Base-by-base conservation (phyloP, 2,888 invertebrate species). In the Helobdella robusta region DNA sequence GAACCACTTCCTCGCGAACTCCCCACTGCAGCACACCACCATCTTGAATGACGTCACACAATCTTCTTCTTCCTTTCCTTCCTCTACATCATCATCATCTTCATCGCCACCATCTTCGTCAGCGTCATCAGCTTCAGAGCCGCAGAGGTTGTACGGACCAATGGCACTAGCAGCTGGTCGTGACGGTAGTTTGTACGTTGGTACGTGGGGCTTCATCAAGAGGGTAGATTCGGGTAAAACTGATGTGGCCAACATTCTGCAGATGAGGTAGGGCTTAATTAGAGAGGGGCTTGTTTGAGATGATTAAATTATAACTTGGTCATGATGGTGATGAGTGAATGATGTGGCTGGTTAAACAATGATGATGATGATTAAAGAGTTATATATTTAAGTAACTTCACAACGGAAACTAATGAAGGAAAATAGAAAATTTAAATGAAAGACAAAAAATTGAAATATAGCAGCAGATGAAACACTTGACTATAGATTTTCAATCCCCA, bases 171-270 rank as follows among this genome's bases (percentile, higher is more conserved):
- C 95, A 1, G 89, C 91, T 25, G 93, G 92, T 28, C 89, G 93
- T 18, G 97, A 98, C 81, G 97, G 98, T 44, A 91, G 91, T 72
- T 84, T 98, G 58, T 97, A 94, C 79, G 91, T 97, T 15, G 95
- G 94, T 15, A 95, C 97, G 81, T 94, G 93, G 78, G 93, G 95
- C 83, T 84, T 92, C 65, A 76, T 79, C 58, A 66, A 77, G 20
- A 78, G 77, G 66, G 70, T 79, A 56, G 73, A 75, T 4, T 75
- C 77, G 0, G 73, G 74, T 48, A 65, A 76, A 28, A 74, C 75
- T 36, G 75, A 76, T 67, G 75, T 79, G 64, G 90, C 94, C 64
- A 86, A 94, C 67, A 78, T 79, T 36, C 71, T 79, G 18, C 72
- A 77, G 67, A 74, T 77, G 67, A 74, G 74, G 78, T 78, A 68